Conservation (phyloP, 2,888 invertebrate species). For the Athripsodes cinereus region DNA sequence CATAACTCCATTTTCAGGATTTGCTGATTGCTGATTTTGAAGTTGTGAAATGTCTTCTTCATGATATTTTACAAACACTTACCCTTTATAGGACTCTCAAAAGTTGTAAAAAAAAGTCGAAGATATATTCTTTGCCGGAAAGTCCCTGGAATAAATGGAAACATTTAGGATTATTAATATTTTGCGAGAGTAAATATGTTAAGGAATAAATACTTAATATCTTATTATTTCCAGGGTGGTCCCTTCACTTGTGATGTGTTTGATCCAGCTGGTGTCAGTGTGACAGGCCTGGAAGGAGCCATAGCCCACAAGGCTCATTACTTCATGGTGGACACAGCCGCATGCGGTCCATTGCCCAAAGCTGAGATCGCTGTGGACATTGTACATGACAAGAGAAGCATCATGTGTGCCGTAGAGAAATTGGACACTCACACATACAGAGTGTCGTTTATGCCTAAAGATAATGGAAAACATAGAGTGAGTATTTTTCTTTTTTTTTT, state of each 20-base stretch:
- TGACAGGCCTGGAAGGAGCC: constrained; percentile 75
- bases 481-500: constrained; percentile 17
- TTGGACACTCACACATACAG: constrained; percentile 70
- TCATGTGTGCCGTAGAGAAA: constrained; percentile 75
- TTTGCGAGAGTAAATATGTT: not conserved
- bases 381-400: constrained; percentile 80
- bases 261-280: constrained; percentile 85
- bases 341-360: constrained; percentile 68
- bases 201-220: not conserved
- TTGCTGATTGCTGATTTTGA: too few relatives aligned
- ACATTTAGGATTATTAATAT: not conserved
- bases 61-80: too few relatives aligned
- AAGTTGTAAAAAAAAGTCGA: too few relatives aligned
- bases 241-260: constrained; percentile 96
- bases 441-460: constrained; percentile 73
- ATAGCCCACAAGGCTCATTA: constrained; percentile 81
- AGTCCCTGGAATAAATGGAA: too few relatives aligned
- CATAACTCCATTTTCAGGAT: too few relatives aligned
- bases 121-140: too few relatives aligned
- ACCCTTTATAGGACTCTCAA: too few relatives aligned
- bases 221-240: constrained; percentile 61
- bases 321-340: constrained; percentile 62
- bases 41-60: too few relatives aligned
- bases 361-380: constrained; percentile 88
- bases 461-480: constrained; percentile 72